Evolutionary conservation across 2,888 invertebrate genomes (phyloP), one percentile per base, ranked within the genome.

Genomic region (Acheta domesticus): DNA sequence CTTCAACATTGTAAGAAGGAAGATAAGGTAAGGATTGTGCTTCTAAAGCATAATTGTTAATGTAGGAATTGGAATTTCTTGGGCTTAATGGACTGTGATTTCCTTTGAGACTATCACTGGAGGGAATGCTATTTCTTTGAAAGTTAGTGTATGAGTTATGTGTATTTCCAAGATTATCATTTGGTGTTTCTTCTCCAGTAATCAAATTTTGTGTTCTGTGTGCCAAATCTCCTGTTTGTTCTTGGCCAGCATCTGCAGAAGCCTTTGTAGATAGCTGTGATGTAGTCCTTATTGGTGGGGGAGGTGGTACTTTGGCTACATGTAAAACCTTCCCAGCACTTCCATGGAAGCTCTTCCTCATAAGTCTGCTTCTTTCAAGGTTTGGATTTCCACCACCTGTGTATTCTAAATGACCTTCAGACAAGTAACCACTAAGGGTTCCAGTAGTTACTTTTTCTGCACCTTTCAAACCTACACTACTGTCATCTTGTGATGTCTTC

Each of bases 261-360:
- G 85, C 89, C 88, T 89, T 92, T 89, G 85, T 87, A 87, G 83
- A 93, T 87, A 96, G 92, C 84, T 96, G 93, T 84, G 96, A 96
- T 87, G 95, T 95, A 84, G 94, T 96, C 83, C 96, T 90, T 84
- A 96, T 89, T 78, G 96, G 96, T 12, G 85, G 85, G 19, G 96
- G 96, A 16, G 94, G 94, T 4, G 93, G 93, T 21, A 96, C 95
- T 88, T 95, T 96, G 21, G 94, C 93, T 80, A 92, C 93, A 20
- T 94, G 94, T 82, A 95, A 86, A 84, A 94, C 93, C 85, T 95
- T 93, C 0, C 94, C 94, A 49, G 92, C 92, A 85, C 94, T 95
- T 75, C 94, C 94, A 84, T 95, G 95, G 86, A 95, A 95, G 86
- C 95, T 95, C 85, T 96, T 96, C 83, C 95, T 89, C 95, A 96